Conservation (phyloP, 2,113 vertebrate genomes). For the Rafetus swinhoei region DNA sequence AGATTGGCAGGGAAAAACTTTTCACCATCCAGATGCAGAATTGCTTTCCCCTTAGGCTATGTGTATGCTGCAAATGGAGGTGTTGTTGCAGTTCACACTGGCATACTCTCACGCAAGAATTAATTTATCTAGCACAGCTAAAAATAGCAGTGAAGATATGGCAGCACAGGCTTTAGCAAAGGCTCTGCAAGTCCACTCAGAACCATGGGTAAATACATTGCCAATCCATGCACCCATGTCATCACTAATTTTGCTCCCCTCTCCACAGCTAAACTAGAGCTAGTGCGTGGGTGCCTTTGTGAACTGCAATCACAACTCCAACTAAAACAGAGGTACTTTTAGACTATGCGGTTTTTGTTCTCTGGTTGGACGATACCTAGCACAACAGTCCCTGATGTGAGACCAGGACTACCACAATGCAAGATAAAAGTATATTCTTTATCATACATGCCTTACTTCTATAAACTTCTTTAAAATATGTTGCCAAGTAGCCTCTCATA, state of each 20-base stretch:
- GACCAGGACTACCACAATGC: background rate
- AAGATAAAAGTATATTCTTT: background rate
- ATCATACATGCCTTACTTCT: background rate
- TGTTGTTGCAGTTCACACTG: background rate
- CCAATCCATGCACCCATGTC: background rate
- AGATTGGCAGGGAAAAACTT: background rate
- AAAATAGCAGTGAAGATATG: background rate
- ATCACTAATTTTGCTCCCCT: background rate
- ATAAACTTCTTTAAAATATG: fast-evolving
- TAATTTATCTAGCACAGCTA: background rate
- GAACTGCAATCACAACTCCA: background rate
- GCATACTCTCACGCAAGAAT: background rate
- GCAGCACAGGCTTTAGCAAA: background rate
- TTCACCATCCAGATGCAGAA: background rate
- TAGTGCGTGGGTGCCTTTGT: background rate
- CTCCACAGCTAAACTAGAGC: background rate
- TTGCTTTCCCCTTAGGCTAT: background rate
- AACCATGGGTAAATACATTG: background rate
- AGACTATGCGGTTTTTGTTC: background rate
- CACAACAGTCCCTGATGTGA: background rate
- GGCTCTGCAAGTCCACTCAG: background rate
- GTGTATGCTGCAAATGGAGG: background rate
- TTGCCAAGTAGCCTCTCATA: background rate
- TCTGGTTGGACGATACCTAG: background rate
- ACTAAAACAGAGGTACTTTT: background rate